A percentile compares a stretch with the other conserved stretches of the same genome.
These are phyloP conservation scores for Eupristina koningsbergeri DNA, from an alignment of 1,140 invertebrate species.

Conservation along the genomic window DNA sequence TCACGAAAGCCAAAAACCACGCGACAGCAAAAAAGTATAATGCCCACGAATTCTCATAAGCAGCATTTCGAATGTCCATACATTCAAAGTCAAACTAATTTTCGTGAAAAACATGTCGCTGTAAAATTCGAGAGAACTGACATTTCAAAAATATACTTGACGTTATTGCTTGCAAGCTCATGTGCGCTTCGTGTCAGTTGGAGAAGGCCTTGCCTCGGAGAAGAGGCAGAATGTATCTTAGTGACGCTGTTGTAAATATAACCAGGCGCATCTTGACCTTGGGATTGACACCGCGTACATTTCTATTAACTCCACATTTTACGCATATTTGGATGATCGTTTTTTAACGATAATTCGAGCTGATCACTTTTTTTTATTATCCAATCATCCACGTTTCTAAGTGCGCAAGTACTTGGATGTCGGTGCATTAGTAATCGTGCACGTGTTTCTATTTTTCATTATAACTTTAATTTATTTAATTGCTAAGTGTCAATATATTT, in stretches of 20 bases:
- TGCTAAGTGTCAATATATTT: too few species aligned
- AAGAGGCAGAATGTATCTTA: neutral
- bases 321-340: neutral
- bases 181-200: slow-evolving; percentile 19
- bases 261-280: slow-evolving; percentile 36
- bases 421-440: neutral
- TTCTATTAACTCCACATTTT: neutral
- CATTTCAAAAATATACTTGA: slow-evolving; percentile 31
- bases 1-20: too few species aligned
- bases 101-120: neutral
- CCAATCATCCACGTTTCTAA: neutral
- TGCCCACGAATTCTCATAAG: neutral
- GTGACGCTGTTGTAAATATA: slow-evolving; percentile 26
- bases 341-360: neutral
- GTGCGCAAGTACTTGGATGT: neutral
- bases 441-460: neutral
- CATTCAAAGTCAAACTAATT: slow-evolving; percentile 6
- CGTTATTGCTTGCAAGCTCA: slow-evolving; percentile 28
- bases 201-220: slow-evolving; percentile 24
- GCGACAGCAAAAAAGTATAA: too few species aligned
- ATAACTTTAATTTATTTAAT: too few species aligned
- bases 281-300: slow-evolving; percentile 15
- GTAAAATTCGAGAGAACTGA: slow-evolving; percentile 5
- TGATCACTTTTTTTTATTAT: neutral
- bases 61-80: neutral